A percentile compares a stretch with the other conserved stretches of the same genome.
phyloP scores from a whole-genome alignment of 1,140 invertebrate genomes.

The Pseudomyrmex sp. region DNA sequence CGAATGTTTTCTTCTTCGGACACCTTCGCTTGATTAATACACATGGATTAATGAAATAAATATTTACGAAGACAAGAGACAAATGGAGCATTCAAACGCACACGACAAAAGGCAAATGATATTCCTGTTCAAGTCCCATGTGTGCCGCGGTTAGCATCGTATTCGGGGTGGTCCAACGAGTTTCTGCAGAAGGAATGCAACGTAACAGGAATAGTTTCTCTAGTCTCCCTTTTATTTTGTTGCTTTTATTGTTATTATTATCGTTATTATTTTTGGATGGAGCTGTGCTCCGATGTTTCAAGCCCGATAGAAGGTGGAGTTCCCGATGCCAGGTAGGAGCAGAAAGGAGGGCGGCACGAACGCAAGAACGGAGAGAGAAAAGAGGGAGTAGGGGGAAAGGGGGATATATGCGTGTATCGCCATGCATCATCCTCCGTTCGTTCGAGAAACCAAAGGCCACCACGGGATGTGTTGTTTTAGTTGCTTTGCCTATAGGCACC shows the following conservation, averaged over 20 bases:
- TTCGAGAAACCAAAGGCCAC: conserved; percentile 83
- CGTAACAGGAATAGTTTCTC: conserved; percentile 82
- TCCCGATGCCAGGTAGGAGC: conserved; percentile 69
- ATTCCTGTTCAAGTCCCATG: conserved; percentile 76
- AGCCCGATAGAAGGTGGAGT: conserved; percentile 76
- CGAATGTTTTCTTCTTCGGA: background rate
- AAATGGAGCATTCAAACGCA: conserved; percentile 52
- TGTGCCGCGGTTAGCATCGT: conserved; percentile 67
- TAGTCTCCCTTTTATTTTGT: conserved; percentile 80
- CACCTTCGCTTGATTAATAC: background rate
- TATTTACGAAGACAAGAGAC: conserved; percentile 1
- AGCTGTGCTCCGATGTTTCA: conserved; percentile 71
- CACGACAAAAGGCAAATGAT: conserved; percentile 75
- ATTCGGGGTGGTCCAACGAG: conserved; percentile 82
- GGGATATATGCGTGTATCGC: conserved; percentile 82
- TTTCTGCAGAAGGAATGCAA: conserved; percentile 83
- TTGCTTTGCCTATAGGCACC: conserved; percentile 75
- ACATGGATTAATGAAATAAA: conserved; percentile 27
- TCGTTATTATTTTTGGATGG: conserved; percentile 79
- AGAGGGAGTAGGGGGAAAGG: conserved; percentile 58
- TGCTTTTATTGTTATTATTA: conserved; percentile 80
- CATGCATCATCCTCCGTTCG: conserved; percentile 84
- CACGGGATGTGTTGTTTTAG: conserved; percentile 83
- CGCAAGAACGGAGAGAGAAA: conserved; percentile 51
- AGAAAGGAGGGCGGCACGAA: conserved; percentile 64